These are phyloP conservation scores for Varecia variegata DNA, from an alignment of 2,797 vertebrate genomes.

Conservation along the genomic window DNA sequence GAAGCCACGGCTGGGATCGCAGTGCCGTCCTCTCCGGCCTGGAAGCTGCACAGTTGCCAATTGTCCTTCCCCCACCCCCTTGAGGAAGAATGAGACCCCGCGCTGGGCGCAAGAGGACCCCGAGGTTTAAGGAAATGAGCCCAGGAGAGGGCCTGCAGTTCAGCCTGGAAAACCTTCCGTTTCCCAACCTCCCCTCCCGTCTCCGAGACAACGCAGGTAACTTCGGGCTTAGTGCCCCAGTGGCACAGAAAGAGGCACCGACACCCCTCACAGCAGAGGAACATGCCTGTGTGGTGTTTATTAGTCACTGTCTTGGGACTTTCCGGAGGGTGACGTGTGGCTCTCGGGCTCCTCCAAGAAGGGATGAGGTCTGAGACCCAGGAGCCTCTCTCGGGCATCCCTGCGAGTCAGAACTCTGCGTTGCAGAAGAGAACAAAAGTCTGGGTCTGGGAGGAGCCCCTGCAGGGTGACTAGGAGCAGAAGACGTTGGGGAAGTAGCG, in stretches of 20 bases:
- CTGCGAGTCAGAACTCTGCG: rapidly evolving
- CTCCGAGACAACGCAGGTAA: neutral
- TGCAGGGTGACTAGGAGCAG: neutral
- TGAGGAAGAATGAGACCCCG: neutral
- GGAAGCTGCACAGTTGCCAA: rapidly evolving
- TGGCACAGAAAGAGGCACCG: neutral
- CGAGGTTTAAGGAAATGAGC: neutral
- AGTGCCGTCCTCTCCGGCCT: neutral
- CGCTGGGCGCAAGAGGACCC: neutral
- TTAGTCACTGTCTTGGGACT: neutral
- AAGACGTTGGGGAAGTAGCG: neutral
- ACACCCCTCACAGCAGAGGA: neutral
- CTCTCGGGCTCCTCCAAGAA: neutral
- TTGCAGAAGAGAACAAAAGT: neutral
- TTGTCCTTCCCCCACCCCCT: neutral
- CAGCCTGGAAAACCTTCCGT: neutral
- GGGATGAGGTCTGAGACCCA: neutral
- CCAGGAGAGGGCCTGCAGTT: neutral
- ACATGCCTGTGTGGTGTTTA: neutral
- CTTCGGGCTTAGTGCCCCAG: neutral
- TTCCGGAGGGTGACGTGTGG: neutral
- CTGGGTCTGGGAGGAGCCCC: neutral
- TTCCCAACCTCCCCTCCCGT: neutral
- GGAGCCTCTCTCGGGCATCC: neutral
- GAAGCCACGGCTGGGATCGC: neutral